A percentile compares a stretch with the other conserved stretches of the same genome.
Evolutionary conservation across 2,888 invertebrate species (phyloP).

Genomic region (Melieria crassipennis): DNA sequence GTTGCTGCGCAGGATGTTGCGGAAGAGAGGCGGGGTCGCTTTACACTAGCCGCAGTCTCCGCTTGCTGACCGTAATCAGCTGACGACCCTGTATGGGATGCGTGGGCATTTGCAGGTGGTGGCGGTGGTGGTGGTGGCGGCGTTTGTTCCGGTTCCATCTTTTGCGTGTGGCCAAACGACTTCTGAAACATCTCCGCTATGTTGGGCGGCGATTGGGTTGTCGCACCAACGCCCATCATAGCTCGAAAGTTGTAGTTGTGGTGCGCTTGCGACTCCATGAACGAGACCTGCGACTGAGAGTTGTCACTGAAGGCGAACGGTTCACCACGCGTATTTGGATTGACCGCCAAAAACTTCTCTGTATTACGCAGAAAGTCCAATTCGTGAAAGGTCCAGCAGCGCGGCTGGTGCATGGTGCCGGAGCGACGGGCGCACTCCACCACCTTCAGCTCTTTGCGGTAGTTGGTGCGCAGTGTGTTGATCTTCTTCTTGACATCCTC

Average conservation of each 20-base stretch:
- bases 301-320: constrained; percentile 52
- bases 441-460: constrained; percentile 61
- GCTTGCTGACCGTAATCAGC: constrained; percentile 8
- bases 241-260: constrained; percentile 38
- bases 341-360: constrained; percentile 58
- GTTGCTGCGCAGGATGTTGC: neutral
- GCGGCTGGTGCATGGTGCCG: constrained; percentile 56
- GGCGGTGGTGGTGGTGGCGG: constrained; percentile 35
- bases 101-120: constrained; percentile 1
- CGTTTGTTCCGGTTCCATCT: constrained; percentile 46
- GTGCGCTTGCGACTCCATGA: constrained; percentile 48
- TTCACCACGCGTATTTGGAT: constrained; percentile 47
- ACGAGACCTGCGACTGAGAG: constrained; percentile 47
- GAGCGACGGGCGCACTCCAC: constrained; percentile 57
- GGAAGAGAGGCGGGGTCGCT: constrained; percentile 26
- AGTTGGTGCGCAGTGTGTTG: constrained; percentile 61
- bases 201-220: constrained; percentile 49
- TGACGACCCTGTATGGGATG: neutral
- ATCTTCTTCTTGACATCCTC: constrained; percentile 64
- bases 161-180: constrained; percentile 54
- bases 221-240: constrained; percentile 36
- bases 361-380: constrained; percentile 59
- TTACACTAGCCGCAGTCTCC: neutral
- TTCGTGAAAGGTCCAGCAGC: constrained; percentile 60
- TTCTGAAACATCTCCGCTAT: constrained; percentile 61